phyloP scores from a whole-genome alignment of 2,113 vertebrate species.

The Cichladusa arquata region DNA sequence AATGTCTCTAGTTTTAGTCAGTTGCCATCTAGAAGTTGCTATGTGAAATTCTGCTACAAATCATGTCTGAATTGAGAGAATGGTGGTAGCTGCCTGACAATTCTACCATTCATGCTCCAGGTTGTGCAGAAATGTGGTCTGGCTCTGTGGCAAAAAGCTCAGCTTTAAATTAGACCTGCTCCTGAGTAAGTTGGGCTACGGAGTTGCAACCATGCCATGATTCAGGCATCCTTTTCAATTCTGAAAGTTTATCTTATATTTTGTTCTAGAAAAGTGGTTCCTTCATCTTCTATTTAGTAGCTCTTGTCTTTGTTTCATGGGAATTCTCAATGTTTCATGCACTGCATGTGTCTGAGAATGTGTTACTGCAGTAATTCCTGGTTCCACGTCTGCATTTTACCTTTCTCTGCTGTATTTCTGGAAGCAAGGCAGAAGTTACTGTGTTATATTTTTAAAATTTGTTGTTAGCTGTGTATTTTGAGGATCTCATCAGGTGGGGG shows the following conservation, averaged over 20 bases:
- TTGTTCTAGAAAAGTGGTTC: not conserved
- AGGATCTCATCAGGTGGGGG: not conserved
- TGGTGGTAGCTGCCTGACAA: not conserved
- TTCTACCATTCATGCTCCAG: not conserved
- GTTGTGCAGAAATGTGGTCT: not conserved
- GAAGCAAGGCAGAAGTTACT: not conserved
- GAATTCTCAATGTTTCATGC: not conserved
- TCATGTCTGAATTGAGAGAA: not conserved
- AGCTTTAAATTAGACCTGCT: not conserved
- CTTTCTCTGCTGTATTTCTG: not conserved
- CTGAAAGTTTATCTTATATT: not conserved
- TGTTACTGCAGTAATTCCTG: not conserved
- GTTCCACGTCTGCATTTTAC: not conserved
- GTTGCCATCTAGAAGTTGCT: not conserved
- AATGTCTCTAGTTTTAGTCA: not conserved
- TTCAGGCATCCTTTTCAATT: not conserved
- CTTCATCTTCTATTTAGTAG: not conserved
- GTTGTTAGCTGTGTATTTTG: not conserved
- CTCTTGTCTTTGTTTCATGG: not conserved
- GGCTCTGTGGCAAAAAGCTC: not conserved
- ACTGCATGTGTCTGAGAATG: not conserved
- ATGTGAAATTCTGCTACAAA: not conserved
- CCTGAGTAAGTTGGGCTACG: not conserved
- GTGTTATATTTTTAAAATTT: not conserved
- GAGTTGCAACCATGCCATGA: not conserved